These are phyloP conservation scores for Gambusia affinis DNA, from an alignment of 2,113 vertebrate genomes.

Conservation along the genomic window DNA sequence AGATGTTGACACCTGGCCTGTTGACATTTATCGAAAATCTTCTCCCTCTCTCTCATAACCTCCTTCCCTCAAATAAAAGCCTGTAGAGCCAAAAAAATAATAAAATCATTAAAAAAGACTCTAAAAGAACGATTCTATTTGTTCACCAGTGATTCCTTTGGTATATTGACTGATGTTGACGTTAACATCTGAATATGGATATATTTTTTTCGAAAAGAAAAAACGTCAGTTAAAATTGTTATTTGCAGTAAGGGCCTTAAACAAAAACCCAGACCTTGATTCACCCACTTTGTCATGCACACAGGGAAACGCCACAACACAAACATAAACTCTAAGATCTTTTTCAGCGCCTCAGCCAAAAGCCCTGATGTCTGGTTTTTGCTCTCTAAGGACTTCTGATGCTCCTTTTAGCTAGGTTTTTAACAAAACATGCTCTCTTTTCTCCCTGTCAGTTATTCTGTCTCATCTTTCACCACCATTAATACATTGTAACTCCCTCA, in stretches of 20 bases:
- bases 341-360: constrained; percentile 61
- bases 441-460: constrained; percentile 19
- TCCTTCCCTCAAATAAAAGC: no score
- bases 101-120: no score
- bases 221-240: background rate
- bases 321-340: background rate
- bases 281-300: background rate
- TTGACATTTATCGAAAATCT: no score
- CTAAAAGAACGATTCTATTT: background rate
- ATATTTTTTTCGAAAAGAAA: background rate
- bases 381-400: constrained; percentile 11
- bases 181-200: background rate
- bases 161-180: background rate
- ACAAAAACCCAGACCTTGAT: no score
- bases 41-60: no score
- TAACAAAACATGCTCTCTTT: constrained; percentile 55
- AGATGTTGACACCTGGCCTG: no score
- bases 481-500: background rate
- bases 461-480: constrained; percentile 20
- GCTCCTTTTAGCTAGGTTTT: constrained; percentile 67
- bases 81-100: no score
- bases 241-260: background rate
- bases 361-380: constrained; percentile 60
- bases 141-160: background rate
- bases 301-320: constrained; percentile 14